These are phyloP conservation scores for Chaetorhynchus papuensis DNA, from an alignment of 2,113 vertebrate genomes.

Conservation along the genomic window DNA sequence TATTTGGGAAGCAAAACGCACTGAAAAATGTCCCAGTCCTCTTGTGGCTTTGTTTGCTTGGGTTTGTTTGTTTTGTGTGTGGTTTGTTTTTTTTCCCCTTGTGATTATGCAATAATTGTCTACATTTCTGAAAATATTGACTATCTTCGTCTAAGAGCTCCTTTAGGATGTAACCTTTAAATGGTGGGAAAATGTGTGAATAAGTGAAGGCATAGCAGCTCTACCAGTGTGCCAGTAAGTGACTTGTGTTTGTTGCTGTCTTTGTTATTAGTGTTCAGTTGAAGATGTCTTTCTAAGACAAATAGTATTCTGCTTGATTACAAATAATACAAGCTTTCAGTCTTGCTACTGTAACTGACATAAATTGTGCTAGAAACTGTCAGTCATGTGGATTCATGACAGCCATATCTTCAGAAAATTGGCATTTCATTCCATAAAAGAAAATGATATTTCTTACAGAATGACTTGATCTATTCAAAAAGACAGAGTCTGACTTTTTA, in stretches of 20 bases:
- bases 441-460: background rate
- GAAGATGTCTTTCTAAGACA: background rate
- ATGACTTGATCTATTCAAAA: background rate
- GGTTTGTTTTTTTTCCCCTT: background rate
- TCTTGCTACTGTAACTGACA: constrained; percentile 2
- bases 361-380: background rate
- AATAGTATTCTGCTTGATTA: background rate
- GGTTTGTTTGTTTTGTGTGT: background rate
- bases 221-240: background rate
- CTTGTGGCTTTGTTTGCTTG: background rate
- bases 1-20: background rate
- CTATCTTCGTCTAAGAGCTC: background rate
- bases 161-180: background rate
- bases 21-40: background rate
- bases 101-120: background rate
- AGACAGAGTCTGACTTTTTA: background rate
- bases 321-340: constrained; percentile 27
- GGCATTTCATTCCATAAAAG: background rate
- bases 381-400: background rate
- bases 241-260: background rate
- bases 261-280: background rate
- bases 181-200: background rate
- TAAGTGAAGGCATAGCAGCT: background rate
- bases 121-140: background rate
- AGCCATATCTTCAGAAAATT: background rate